A percentile compares a stretch with the other conserved stretches of the same genome.
Conservation (phyloP, 2,888 invertebrate genomes). For the Strigamia maritima region DNA sequence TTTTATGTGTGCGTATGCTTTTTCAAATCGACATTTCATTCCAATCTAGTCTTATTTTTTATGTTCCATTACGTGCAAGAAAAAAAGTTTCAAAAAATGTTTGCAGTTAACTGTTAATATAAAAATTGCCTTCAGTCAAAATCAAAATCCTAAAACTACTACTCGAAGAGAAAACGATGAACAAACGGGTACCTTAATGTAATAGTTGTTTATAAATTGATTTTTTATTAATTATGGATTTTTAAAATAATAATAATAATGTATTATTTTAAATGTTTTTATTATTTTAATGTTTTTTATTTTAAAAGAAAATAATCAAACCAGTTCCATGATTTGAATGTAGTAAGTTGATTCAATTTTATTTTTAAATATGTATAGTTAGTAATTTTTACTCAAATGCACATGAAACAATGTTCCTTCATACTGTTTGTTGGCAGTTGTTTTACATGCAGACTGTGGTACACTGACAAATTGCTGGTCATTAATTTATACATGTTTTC, state of each 20-base stretch:
- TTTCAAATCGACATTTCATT: conserved; percentile 25
- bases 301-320: neutral
- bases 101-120: neutral
- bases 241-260: neutral
- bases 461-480: neutral
- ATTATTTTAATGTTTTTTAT: neutral
- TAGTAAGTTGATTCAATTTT: conserved; percentile 18
- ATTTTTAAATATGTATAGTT: neutral
- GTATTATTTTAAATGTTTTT: conserved; percentile 10
- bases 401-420: conserved; percentile 32
- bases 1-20: neutral
- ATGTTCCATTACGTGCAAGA: neutral
- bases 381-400: neutral
- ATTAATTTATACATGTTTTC: neutral
- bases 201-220: neutral
- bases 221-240: neutral
- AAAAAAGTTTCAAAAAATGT: neutral
- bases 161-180: neutral
- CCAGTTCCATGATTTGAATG: conserved; percentile 4
- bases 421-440: conserved; percentile 4
- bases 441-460: neutral
- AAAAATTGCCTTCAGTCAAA: conserved; percentile 25
- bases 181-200: conserved; percentile 25
- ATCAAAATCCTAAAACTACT: conserved; percentile 18
- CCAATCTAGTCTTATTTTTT: conserved; percentile 27